phyloP scores from a whole-genome alignment of 1,140 invertebrate species.

The Drosophila nigromelanica region DNA sequence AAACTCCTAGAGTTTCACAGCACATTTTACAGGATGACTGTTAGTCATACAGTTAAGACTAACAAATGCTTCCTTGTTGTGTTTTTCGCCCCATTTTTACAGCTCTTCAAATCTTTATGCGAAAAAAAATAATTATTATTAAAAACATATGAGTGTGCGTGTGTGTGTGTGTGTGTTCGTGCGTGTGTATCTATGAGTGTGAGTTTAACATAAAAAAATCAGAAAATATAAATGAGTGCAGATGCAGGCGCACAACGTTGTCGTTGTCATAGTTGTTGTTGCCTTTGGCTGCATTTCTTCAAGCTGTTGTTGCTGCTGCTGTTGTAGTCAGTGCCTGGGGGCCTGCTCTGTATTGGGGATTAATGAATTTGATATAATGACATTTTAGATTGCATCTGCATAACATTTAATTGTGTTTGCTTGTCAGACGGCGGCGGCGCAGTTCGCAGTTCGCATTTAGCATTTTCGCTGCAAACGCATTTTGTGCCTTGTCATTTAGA shows the following conservation, averaged over 20 bases:
- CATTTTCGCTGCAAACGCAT: conserved; percentile 63
- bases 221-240: conserved; percentile 69
- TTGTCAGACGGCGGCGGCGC: conserved; percentile 54
- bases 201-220: conserved; percentile 51
- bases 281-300: conserved; percentile 66
- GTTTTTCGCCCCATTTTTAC: conserved; percentile 6
- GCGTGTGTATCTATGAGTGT: conserved; percentile 31
- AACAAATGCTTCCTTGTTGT: not conserved
- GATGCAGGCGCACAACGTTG: conserved; percentile 62
- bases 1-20: no score
- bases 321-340: conserved; percentile 40
- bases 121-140: conserved; percentile 78
- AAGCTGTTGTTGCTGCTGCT: conserved; percentile 49
- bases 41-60: not conserved
- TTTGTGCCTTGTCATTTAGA: conserved; percentile 76
- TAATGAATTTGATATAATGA: conserved; percentile 83
- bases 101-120: conserved; percentile 67
- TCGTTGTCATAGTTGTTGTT: conserved; percentile 51
- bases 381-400: conserved; percentile 83
- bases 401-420: conserved; percentile 83
- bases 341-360: conserved; percentile 61
- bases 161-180: conserved; percentile 10
- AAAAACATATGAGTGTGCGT: conserved; percentile 69
- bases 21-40: conserved; percentile 7
- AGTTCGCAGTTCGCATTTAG: conserved; percentile 6